Evolutionary conservation across 2,797 vertebrate species (phyloP).

Genomic region (Coregonus ussuriensis): DNA sequence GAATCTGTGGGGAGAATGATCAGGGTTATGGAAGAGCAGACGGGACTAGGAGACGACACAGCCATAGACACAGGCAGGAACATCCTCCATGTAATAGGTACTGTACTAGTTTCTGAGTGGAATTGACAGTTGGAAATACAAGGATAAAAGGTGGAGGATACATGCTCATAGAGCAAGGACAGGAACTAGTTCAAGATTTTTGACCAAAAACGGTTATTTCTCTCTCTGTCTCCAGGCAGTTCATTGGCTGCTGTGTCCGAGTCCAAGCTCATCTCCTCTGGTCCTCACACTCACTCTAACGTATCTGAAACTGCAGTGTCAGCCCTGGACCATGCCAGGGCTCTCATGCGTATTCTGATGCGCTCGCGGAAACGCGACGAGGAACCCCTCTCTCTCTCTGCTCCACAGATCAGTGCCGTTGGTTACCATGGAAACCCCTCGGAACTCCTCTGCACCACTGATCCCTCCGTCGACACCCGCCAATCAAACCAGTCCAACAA

Average conservation of each 20-base stretch:
- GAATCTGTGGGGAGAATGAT: constrained; percentile 75
- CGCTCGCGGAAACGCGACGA: constrained; percentile 52
- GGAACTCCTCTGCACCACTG: constrained; percentile 65
- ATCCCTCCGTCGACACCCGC: neutral
- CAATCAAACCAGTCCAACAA: neutral
- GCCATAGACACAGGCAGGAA: constrained; percentile 64
- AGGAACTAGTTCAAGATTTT: neutral
- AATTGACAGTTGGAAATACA: neutral
- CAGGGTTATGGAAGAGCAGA: constrained; percentile 64
- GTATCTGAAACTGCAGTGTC: constrained; percentile 44
- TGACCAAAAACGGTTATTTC: neutral
- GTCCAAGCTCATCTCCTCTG: constrained; percentile 13
- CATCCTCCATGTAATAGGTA: constrained; percentile 67
- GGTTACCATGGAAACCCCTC: constrained; percentile 67
- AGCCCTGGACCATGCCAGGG: constrained; percentile 62
- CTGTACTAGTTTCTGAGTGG: neutral
- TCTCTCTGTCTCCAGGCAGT: constrained; percentile 63
- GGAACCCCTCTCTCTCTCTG: constrained; percentile 60
- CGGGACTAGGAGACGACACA: constrained; percentile 47
- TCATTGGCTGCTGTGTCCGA: constrained; percentile 61
- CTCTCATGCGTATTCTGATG: constrained; percentile 69
- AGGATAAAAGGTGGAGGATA: neutral
- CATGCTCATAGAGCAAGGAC: neutral
- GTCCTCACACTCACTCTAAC: constrained; percentile 3
- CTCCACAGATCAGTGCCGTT: constrained; percentile 62